Evolutionary conservation across 2,113 vertebrate genomes (phyloP).

Genomic region (Crotalus tigris): DNA sequence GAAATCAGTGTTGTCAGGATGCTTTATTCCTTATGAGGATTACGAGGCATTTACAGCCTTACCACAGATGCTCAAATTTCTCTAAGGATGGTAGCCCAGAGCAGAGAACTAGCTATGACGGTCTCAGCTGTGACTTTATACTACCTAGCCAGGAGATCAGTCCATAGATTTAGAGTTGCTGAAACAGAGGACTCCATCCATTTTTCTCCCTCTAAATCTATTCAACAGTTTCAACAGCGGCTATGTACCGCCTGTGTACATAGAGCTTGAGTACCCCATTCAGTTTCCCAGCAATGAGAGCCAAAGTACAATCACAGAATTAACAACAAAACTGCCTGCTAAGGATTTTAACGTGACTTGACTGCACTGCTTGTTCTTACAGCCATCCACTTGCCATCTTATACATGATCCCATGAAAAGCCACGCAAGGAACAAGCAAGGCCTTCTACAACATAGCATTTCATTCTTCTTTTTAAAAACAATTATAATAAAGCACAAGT

Average conservation of each 20-base stretch:
- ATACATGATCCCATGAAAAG: neutral
- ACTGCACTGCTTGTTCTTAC: neutral
- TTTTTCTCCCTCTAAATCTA: neutral
- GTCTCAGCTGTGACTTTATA: neutral
- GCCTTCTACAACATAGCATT: neutral
- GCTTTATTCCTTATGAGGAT: neutral
- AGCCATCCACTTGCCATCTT: neutral
- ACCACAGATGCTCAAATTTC: neutral
- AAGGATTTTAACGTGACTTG: conserved; percentile 11
- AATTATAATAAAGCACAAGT: neutral
- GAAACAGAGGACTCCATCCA: neutral
- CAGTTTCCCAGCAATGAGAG: conserved; percentile 12
- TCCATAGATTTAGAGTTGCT: neutral
- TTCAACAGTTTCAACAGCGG: neutral
- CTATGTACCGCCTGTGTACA: neutral
- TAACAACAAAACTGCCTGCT: neutral
- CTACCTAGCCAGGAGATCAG: neutral
- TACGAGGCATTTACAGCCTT: neutral
- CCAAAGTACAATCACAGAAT: neutral
- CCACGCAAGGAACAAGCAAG: neutral
- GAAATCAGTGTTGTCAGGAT: neutral
- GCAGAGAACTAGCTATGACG: neutral
- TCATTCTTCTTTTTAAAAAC: neutral
- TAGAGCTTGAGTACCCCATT: neutral
- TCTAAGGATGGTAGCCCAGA: neutral